Base-by-base conservation (phyloP, 2,888 invertebrate species). In the Noctua pronuba region DNA sequence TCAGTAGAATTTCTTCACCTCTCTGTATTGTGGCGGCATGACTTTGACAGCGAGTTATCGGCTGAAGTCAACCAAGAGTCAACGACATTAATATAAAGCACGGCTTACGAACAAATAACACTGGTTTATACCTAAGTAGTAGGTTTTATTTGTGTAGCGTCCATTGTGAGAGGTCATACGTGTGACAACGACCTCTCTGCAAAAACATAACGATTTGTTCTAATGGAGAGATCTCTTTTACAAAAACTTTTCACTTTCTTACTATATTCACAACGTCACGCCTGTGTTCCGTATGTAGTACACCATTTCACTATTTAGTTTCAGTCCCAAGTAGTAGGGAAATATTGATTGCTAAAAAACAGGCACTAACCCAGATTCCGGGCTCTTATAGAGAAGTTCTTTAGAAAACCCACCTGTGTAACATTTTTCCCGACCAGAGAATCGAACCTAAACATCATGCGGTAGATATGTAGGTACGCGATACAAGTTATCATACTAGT, bases 21-120 rank as follows among this genome's bases (percentile, higher is more conserved):
- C 44, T 11, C 21, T 58, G 18, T 21, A 18, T 31, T 21, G 66
- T 67, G 41, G 13, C 44, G 24, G 38, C 69, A 44, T 70, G 70
- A 75, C 69, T 46, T 70, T 73, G 80, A 69, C 64, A 41, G 80
- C 46, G 60, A 52, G 66, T 31, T 46, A 66, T 75, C 52, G 44
- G 24, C 31, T 24, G 52, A 46, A 60, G 31, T 18, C 60, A 60
- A 44, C 28, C 44, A 65, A 18, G 67, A 75, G 79, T 75, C 58
- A 52, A 69, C 80, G 64, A 67, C 52, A 60, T 75, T 66, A 24
- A 41, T 49, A 68, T 18, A 55, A 74, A 58, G 44, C 44, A 21
- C 46, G 60, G 49, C 62, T 18, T 66, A 46, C 66, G 44, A 60
- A 67, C 49, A 52, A 55, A 66, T 46, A 66, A 18, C 6, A 41